Evolutionary conservation across 2,888 invertebrate genomes (phyloP), one percentile per base, ranked within the genome.

Genomic region (Hypsopygia costalis): DNA sequence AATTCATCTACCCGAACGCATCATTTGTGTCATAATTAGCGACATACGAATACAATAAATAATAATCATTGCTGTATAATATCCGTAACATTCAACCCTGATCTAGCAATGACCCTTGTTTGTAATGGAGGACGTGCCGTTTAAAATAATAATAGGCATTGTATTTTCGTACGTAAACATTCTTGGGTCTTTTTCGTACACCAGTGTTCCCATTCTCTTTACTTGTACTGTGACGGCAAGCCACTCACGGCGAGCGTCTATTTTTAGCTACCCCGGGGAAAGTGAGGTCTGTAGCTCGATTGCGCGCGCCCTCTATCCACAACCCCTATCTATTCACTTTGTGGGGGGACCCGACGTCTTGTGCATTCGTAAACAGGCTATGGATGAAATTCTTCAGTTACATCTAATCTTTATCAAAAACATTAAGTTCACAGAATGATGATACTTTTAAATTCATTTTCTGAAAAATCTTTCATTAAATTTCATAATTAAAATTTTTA

Each of bases 221-320:
- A 32, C 34, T 43, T 58, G 56, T 52, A 62, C 52, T 55, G 65
- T 62, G 63, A 59, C 54, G 67, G 65, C 59, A 55, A 65, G 64
- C 68, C 67, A 66, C 69, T 73, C 63, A 68, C 65, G 58, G 66
- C 62, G 73, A 83, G 85, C 81, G 69, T 83, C 85, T 87, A 86
- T 86, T 86, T 86, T 85, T 87, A 86, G 86, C 68, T 51, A 55
- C 55, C 69, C 77, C 80, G 70, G 81, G 83, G 78, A 80, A 78
- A 81, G 74, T 76, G 71, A 72, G 73, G 71, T 64, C 61, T 62
- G 66, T 53, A 55, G 67, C 70, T 74, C 76, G 69, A 71, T 72
- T 77, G 76, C 74, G 75, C 70, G 69, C 79, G 70, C 69, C 62
- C 61, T 60, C 59, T 72, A 62, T 61, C 58, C 59, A 52, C 54